Conservation (phyloP, 2,113 vertebrate genomes). For the Aptenodytes forsteri region DNA sequence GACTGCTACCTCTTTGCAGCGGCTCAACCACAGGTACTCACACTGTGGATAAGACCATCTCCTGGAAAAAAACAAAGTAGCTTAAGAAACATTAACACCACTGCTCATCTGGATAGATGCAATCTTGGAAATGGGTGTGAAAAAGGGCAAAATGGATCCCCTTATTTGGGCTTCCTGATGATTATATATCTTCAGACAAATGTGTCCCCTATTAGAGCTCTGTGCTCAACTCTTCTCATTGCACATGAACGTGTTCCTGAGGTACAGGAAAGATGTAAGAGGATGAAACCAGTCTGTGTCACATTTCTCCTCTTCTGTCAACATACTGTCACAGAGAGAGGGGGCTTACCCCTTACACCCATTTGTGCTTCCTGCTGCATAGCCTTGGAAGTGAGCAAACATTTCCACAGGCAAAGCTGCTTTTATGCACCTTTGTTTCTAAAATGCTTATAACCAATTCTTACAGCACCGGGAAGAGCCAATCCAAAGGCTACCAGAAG, state of each 20-base stretch:
- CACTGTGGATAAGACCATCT: background rate
- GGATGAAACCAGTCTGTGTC: background rate
- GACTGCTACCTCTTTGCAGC: background rate
- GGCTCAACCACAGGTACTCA: background rate
- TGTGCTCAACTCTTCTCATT: background rate
- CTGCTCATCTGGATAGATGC: background rate
- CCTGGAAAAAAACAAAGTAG: background rate
- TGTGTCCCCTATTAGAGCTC: fast-evolving
- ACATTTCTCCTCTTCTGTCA: background rate
- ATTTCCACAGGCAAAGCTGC: background rate
- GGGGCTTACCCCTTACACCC: background rate
- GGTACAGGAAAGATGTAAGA: background rate
- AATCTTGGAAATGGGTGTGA: background rate
- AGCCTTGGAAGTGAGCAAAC: background rate
- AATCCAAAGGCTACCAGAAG: background rate
- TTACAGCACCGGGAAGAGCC: background rate
- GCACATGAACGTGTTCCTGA: background rate
- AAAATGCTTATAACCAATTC: background rate
- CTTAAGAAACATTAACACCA: background rate
- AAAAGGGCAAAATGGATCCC: background rate
- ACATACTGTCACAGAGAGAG: background rate
- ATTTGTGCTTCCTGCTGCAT: background rate
- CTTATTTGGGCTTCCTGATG: background rate
- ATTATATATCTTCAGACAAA: background rate
- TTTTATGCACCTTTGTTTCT: background rate